Conservation (phyloP, 2,113 vertebrate genomes). For the Pao palembangensis region DNA sequence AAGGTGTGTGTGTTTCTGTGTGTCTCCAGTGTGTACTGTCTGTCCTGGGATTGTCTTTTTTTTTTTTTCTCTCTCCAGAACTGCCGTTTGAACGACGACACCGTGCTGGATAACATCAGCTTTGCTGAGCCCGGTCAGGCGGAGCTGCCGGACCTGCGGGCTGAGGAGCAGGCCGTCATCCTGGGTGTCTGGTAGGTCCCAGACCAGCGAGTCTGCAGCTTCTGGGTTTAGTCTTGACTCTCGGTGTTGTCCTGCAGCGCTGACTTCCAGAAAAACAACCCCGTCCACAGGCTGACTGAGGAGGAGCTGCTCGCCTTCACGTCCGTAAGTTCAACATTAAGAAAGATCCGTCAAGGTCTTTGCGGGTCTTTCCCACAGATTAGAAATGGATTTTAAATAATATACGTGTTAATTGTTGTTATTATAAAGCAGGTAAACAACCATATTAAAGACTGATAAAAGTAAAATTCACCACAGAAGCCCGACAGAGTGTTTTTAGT, state of each 20-base stretch:
- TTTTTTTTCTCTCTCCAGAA: slow-evolving; percentile 70
- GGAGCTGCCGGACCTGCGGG: slow-evolving; percentile 83
- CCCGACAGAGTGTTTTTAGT: too few relatives aligned
- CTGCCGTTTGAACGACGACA: slow-evolving; percentile 86
- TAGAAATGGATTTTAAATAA: too few relatives aligned
- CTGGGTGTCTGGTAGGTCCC: slow-evolving; percentile 86
- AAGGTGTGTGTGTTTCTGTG: neutral
- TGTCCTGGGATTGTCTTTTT: too few relatives aligned
- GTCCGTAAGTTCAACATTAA: slow-evolving; percentile 76
- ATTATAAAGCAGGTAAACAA: too few relatives aligned
- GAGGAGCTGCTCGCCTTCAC: slow-evolving; percentile 92
- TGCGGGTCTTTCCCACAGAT: too few relatives aligned
- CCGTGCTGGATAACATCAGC: slow-evolving; percentile 84
- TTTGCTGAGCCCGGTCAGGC: slow-evolving; percentile 82
- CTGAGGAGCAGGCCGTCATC: slow-evolving; percentile 91
- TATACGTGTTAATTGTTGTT: too few relatives aligned
- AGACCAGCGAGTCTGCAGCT: neutral
- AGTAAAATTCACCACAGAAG: too few relatives aligned
- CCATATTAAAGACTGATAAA: too few relatives aligned
- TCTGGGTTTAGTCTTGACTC: slow-evolving; percentile 11
- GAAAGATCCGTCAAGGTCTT: too few relatives aligned
- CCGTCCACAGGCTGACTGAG: slow-evolving; percentile 89
- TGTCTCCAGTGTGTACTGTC: too few relatives aligned
- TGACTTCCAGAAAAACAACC: slow-evolving; percentile 93
- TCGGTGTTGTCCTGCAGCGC: slow-evolving; percentile 72